Conservation (phyloP, 2,113 vertebrate species). For the Bufo gargarizans region DNA sequence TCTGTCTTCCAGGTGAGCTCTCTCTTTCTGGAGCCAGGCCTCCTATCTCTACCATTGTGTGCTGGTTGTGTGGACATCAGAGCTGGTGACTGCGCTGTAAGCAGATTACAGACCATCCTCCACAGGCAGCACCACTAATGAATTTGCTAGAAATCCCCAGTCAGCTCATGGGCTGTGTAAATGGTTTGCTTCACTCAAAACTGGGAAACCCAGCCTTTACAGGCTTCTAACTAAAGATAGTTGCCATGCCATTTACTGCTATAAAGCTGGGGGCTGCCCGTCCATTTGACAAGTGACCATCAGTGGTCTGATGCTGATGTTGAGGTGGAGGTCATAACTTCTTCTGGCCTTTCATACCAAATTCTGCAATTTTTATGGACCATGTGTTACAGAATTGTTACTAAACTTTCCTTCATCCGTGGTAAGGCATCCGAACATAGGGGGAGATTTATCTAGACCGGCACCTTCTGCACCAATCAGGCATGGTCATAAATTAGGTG, state of each 20-base stretch:
- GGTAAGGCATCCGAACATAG: neutral
- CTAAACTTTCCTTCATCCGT: neutral
- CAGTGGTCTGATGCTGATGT: too few species aligned
- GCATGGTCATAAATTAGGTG: too few species aligned
- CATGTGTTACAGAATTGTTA: neutral
- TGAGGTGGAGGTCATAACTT: too few species aligned
- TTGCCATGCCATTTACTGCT: too few species aligned
- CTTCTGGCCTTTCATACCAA: too few species aligned
- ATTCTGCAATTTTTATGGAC: too few species aligned
- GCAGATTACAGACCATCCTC: slow-evolving; percentile 43
- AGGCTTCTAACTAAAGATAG: neutral
- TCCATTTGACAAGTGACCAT: too few species aligned
- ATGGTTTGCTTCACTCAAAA: neutral
- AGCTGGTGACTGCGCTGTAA: slow-evolving; percentile 35
- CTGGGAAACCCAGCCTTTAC: neutral
- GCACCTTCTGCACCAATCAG: too few species aligned
- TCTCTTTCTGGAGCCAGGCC: neutral
- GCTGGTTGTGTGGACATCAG: neutral
- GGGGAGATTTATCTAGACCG: too few species aligned
- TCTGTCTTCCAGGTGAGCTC: slow-evolving; percentile 88
- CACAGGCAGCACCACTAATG: slow-evolving; percentile 37
- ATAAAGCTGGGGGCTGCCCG: too few species aligned
- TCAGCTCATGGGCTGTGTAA: neutral
- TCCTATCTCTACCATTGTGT: neutral
- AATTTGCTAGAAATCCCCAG: neutral